Evolutionary conservation across 2,113 vertebrate species (phyloP).

Genomic region (Eubucco bourcierii): DNA sequence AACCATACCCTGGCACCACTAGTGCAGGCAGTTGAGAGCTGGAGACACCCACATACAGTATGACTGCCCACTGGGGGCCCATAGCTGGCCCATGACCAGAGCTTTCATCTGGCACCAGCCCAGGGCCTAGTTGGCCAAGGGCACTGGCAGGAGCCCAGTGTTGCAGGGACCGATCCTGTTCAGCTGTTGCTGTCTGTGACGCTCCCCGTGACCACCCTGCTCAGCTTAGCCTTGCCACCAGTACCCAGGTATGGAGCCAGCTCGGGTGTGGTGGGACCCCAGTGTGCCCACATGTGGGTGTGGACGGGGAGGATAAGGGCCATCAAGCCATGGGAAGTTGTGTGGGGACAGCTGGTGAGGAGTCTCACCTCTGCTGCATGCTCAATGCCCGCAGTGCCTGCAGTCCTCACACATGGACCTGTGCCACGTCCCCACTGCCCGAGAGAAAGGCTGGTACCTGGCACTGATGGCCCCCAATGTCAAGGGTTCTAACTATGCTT

Average conservation of each 20-base stretch:
- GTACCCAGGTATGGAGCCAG: not conserved
- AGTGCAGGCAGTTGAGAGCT: not conserved
- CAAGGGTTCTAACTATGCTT: constrained; percentile 83
- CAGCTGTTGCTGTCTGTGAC: constrained; percentile 65
- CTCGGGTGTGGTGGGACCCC: fast-evolving
- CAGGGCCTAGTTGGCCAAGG: not conserved
- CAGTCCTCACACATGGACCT: constrained; percentile 63
- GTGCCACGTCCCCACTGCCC: constrained; percentile 45
- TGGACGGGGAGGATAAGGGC: not conserved
- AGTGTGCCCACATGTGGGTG: fast-evolving
- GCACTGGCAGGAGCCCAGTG: not conserved
- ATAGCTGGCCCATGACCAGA: fast-evolving
- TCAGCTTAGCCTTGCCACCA: not conserved
- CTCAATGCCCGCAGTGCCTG: not conserved
- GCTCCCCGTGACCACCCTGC: fast-evolving
- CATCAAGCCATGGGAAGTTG: fast-evolving
- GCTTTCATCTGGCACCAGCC: not conserved
- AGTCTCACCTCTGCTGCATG: fast-evolving
- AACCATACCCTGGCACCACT: not conserved
- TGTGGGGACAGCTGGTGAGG: fast-evolving
- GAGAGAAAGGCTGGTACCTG: constrained; percentile 83
- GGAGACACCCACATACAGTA: fast-evolving
- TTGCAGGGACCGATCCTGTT: not conserved
- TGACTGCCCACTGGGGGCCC: fast-evolving
- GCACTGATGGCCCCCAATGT: constrained; percentile 86